These are phyloP conservation scores for Perca schrenkii DNA, from an alignment of 2,113 vertebrate genomes.

Conservation along the genomic window DNA sequence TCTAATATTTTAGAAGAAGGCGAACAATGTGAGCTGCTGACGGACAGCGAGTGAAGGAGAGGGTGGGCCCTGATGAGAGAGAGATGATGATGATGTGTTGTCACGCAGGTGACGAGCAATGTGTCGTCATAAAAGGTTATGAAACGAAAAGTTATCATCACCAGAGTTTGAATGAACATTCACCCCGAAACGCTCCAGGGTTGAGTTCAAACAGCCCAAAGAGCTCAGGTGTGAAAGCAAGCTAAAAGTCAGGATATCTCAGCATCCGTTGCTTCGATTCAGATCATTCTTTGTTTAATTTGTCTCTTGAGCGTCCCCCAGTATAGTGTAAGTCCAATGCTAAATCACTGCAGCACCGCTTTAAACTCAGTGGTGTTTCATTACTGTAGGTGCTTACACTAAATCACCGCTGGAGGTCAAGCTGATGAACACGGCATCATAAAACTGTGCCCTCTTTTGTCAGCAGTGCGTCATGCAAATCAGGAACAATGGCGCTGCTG, in stretches of 20 bases:
- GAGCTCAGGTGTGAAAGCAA: no score
- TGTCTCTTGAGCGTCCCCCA: not conserved
- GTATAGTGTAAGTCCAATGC: not conserved
- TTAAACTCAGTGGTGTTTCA: not conserved
- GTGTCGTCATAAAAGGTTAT: no score
- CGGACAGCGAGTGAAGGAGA: no score
- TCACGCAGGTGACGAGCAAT: no score
- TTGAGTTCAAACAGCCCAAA: no score
- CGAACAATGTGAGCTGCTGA: no score
- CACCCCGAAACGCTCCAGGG: no score
- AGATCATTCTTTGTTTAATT: not conserved
- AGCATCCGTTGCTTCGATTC: not conserved
- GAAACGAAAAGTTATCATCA: no score
- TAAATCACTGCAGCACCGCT: not conserved
- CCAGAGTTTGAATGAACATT: no score
- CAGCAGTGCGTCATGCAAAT: conserved; percentile 31
- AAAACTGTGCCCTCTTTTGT: not conserved
- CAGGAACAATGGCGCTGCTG: conserved; percentile 15
- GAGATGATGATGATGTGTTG: no score
- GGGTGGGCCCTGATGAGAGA: no score
- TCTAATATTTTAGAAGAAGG: no score
- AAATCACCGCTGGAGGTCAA: not conserved
- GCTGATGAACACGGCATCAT: not conserved
- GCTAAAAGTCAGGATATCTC: not conserved
- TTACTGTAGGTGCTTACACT: not conserved